These are phyloP conservation scores for Megaceryle maxima DNA, from an alignment of 2,113 vertebrate genomes.

Conservation along the genomic window DNA sequence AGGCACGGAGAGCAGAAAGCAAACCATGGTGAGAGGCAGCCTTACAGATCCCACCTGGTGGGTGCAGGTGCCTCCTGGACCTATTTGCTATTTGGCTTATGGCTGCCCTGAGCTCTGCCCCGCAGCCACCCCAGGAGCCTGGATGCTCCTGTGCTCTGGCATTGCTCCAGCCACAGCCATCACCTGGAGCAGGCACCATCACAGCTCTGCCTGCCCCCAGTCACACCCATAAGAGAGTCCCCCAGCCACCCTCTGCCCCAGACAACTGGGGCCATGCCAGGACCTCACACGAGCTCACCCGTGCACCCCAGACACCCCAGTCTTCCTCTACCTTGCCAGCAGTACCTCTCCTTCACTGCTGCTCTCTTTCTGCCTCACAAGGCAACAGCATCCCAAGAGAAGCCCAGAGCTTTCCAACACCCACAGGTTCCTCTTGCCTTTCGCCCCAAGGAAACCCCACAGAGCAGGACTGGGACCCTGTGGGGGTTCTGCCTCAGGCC, in stretches of 20 bases:
- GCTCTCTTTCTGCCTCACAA: neutral
- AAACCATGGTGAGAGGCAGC: neutral
- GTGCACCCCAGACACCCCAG: fast-evolving
- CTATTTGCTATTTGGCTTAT: neutral
- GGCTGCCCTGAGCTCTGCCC: neutral
- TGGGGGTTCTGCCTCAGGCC: neutral
- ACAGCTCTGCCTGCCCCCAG: neutral
- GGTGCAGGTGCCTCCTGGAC: neutral
- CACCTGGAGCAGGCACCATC: neutral
- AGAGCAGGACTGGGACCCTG: fast-evolving
- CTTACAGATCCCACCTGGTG: neutral
- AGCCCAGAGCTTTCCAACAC: neutral
- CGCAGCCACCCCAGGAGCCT: neutral
- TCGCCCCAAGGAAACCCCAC: fast-evolving
- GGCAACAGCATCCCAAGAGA: neutral
- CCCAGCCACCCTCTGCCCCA: neutral
- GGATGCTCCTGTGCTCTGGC: neutral
- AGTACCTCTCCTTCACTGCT: neutral
- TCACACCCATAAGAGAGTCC: fast-evolving
- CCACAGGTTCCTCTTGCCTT: neutral
- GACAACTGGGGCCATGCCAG: fast-evolving
- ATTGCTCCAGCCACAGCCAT: neutral
- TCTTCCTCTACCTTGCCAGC: neutral
- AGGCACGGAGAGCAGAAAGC: neutral
- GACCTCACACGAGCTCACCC: neutral